Percentiles rank a stretch among this genome's conserved stretches.
phyloP scores from a whole-genome alignment of 1,140 invertebrate genomes.

The Nephila pilipes region DNA sequence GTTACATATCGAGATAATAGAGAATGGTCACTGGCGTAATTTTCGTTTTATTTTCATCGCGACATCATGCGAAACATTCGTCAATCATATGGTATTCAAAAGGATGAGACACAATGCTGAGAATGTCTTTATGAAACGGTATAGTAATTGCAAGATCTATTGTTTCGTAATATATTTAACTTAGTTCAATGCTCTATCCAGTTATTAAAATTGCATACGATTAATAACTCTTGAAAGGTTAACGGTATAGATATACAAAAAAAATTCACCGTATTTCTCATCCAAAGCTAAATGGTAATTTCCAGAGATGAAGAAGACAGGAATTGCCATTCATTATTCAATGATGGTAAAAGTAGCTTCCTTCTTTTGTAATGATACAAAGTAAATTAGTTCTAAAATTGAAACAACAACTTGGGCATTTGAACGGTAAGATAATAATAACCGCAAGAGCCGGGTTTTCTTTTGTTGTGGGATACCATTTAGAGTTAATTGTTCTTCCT shows the following conservation, averaged over 20 bases:
- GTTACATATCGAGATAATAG: too few relatives aligned
- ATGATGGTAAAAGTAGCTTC: neutral
- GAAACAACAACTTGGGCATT: neutral
- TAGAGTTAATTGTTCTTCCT: conserved; percentile 15
- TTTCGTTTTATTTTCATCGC: neutral
- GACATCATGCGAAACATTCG: neutral
- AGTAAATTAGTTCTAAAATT: conserved; percentile 13
- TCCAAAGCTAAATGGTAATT: neutral
- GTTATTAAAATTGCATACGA: neutral
- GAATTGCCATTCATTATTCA: neutral
- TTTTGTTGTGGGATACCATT: neutral
- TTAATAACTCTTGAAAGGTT: neutral
- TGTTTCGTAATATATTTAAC: neutral
- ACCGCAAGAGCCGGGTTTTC: neutral
- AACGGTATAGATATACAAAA: neutral
- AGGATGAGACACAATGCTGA: neutral
- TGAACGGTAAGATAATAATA: neutral
- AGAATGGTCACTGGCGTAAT: too few relatives aligned
- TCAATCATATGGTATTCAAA: neutral
- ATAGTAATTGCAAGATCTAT: neutral
- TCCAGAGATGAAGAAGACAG: neutral
- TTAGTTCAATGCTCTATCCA: neutral
- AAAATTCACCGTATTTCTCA: neutral
- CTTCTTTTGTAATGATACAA: neutral
- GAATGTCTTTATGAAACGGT: neutral